Base-by-base conservation (phyloP, 1,140 invertebrate species). In the Diprion similis region DNA sequence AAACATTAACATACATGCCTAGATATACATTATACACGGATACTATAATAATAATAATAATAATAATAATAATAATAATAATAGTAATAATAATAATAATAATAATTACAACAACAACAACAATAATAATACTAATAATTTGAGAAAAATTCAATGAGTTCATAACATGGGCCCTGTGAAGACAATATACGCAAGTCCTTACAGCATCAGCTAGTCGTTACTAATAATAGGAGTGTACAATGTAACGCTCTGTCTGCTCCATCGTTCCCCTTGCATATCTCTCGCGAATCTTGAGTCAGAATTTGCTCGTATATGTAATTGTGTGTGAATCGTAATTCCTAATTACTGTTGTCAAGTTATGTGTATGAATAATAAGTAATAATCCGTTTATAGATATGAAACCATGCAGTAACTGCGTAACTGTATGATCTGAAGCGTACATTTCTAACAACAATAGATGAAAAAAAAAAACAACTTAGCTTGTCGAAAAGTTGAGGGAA, bases 101-200 rank as follows among this genome's bases (percentile, higher is more conserved):
- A 15, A 51, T 51, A 51, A 51, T 51, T n/a, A n/a, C n/a, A n/a
- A n/a, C n/a, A n/a, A n/a, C n/a, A n/a, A n/a, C n/a, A n/a, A 70
- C 69, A 45, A 68, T 71, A 48, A 18, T n/a, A n/a, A n/a, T n/a
- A n/a, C n/a, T n/a, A n/a, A n/a, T 65, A 71, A 71, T 68, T 73
- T 70, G 51, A 71, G n/a, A 70, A 70, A 71, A 66, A 68, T 68
- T 73, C 66, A 72, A 69, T 46, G 70, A 68, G 67, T 74, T 73
- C 75, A 72, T 78, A 75, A 78, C 74, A 59, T 59, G 75, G 75
- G 76, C 73, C 75, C 75, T 76, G 75, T 78, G 73, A 78, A 76
- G 77, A 78, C 77, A 78, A 78, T 78, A 78, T 75, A 78, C 76
- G 73, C 75, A 67, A 76, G 75, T 75, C 73, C 73, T 75, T 71